Conservation (phyloP, 2,113 vertebrate genomes). For the Pteruthius melanotis region DNA sequence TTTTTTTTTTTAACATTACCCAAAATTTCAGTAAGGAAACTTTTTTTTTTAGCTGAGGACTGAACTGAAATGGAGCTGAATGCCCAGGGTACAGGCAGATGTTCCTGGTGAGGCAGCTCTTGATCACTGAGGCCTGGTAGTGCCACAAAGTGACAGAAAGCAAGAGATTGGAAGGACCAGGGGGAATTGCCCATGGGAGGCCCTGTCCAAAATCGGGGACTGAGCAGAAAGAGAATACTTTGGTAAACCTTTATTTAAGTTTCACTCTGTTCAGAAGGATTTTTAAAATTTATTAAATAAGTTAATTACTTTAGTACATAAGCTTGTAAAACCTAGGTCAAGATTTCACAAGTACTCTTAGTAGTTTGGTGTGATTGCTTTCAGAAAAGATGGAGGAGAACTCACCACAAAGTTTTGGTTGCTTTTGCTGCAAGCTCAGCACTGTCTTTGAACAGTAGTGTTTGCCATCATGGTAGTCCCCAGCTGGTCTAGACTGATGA, state of each 20-base stretch:
- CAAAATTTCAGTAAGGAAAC: not conserved
- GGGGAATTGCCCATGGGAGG: accelerated
- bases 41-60: not conserved
- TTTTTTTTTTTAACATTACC: not conserved
- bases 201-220: not conserved
- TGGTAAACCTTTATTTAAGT: not conserved
- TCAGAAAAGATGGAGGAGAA: not conserved
- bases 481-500: not conserved
- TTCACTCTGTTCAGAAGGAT: not conserved
- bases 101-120: not conserved
- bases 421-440: not conserved
- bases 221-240: not conserved
- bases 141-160: not conserved
- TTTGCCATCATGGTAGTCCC: not conserved
- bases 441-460: not conserved
- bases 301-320: not conserved
- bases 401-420: not conserved
- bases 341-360: not conserved
- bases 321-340: not conserved
- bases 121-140: not conserved
- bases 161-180: not conserved
- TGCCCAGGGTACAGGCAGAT: not conserved
- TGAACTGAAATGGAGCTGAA: not conserved
- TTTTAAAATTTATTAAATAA: not conserved
- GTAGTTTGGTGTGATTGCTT: not conserved